Base-by-base conservation (phyloP, 2,113 vertebrate genomes). In the Pyrgilauda ruficollis region DNA sequence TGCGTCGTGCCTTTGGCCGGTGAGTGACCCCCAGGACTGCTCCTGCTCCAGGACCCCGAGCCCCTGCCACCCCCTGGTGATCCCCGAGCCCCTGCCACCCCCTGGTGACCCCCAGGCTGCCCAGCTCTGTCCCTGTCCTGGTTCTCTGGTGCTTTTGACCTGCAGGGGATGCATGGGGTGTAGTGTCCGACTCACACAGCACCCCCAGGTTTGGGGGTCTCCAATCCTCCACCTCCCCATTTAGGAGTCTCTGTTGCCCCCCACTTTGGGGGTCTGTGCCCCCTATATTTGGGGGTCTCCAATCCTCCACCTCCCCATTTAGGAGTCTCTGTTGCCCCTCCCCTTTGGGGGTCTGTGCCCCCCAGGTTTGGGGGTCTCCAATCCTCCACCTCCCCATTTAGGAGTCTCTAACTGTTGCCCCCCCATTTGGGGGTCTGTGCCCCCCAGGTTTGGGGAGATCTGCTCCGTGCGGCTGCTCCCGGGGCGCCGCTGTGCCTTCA, bases 1-100 rank as follows among this genome's bases (percentile, higher is more conserved):
- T 97, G 66, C 83, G 26, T 15, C 2, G 4, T 24, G 47, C 44
- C 67, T 97, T 97, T 30, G 26, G 91, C 62, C 76, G 26, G 97
- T 97, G 87, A 96, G 20, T 18, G 33, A 61, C 7, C 21, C 5
- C 46, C 52, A 39, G n/a, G 20, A 3, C 28, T 1, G 0, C 7
- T 8, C 2, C 27, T 43, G 4, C 8, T 41, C 1, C 27, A 10
- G 23, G 2, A 13, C 37, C 16, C 23, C 24, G 2, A n/a, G 6
- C 4, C 16, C 12, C 20, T 19, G 28, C 13, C 53, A 26, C 7
- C n/a, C 55, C 24, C 35, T 27, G 55, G 11, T 55, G 78, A 41
- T 14, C 37, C 16, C 23, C 24, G 2, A n/a, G 8, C 4, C 19
- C 14, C 20, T 19, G 28, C 16, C 53, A 26, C 7, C n/a, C 55